Evolutionary conservation across 2,797 vertebrate genomes (phyloP).

Genomic region (Atherinosoma microstoma): DNA sequence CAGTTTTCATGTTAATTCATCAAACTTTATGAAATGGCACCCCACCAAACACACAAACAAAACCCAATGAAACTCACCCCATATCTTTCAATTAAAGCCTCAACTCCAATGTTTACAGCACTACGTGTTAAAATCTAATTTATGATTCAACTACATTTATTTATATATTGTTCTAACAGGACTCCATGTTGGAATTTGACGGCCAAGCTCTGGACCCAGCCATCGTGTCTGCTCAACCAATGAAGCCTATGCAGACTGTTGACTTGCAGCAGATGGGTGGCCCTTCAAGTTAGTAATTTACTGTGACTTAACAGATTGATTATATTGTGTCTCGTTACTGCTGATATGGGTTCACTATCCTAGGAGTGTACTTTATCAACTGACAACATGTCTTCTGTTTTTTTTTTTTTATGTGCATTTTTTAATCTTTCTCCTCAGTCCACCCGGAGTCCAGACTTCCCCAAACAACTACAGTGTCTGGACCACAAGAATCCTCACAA

Average conservation of each 20-base stretch:
- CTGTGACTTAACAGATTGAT: background rate
- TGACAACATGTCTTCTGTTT: background rate
- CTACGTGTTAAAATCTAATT: no score
- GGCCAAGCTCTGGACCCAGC: slow-evolving; percentile 96
- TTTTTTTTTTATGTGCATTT: slow-evolving; percentile 2
- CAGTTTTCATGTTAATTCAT: no score
- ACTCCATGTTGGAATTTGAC: slow-evolving; percentile 98
- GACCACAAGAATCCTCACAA: slow-evolving; percentile 91
- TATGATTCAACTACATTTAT: no score
- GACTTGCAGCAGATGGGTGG: slow-evolving; percentile 92
- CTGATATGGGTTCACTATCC: background rate
- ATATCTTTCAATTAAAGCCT: no score
- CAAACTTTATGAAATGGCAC: no score
- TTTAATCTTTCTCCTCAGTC: slow-evolving; percentile 76
- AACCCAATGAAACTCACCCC: no score
- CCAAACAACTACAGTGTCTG: slow-evolving; percentile 88
- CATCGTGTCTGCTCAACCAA: slow-evolving; percentile 96
- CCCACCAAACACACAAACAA: no score
- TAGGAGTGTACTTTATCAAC: background rate
- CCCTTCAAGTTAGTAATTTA: slow-evolving; percentile 54
- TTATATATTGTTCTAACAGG: slow-evolving; percentile 75
- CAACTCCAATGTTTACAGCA: no score
- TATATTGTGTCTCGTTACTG: background rate
- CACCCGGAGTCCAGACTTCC: slow-evolving; percentile 92
- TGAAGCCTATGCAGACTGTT: slow-evolving; percentile 91